phyloP scores from a whole-genome alignment of 2,888 invertebrate species.

The Anarsia innoxiella region DNA sequence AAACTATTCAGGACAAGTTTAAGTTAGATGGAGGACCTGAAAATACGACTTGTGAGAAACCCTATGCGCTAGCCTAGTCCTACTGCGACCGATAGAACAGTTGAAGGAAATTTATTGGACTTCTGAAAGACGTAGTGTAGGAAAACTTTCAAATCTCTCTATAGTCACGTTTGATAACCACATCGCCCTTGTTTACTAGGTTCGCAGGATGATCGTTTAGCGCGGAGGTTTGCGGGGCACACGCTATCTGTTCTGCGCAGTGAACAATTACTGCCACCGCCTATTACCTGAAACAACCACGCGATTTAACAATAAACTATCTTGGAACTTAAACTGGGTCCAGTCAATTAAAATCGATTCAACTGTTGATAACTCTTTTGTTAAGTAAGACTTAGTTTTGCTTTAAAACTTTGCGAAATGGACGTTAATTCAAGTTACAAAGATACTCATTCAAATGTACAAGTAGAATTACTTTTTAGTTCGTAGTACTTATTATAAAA shows the following conservation, averaged over 20 bases:
- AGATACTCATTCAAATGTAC: too few species aligned
- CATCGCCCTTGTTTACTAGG: conserved; percentile 8
- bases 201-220: conserved; percentile 9
- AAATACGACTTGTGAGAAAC: too few species aligned
- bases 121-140: too few species aligned
- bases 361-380: not conserved
- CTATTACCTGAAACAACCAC: conserved; percentile 43
- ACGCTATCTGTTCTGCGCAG: conserved; percentile 26
- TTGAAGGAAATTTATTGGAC: too few species aligned
- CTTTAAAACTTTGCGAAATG: too few species aligned
- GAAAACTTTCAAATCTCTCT: too few species aligned
- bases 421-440: too few species aligned
- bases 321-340: conserved; percentile 19
- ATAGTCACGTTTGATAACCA: conserved; percentile 4
- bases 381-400: too few species aligned
- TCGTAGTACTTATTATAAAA: too few species aligned
- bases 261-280: conserved; percentile 38
- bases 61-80: too few species aligned
- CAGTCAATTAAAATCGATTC: conserved; percentile 12
- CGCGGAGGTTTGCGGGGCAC: conserved; percentile 1
- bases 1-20: not conserved
- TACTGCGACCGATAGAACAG: too few species aligned
- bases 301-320: conserved; percentile 44
- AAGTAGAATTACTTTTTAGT: too few species aligned
- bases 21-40: not conserved